Evolutionary conservation across 2,888 invertebrate species (phyloP), one percentile per base, ranked within the genome.

Genomic region (Arge pagana): DNA sequence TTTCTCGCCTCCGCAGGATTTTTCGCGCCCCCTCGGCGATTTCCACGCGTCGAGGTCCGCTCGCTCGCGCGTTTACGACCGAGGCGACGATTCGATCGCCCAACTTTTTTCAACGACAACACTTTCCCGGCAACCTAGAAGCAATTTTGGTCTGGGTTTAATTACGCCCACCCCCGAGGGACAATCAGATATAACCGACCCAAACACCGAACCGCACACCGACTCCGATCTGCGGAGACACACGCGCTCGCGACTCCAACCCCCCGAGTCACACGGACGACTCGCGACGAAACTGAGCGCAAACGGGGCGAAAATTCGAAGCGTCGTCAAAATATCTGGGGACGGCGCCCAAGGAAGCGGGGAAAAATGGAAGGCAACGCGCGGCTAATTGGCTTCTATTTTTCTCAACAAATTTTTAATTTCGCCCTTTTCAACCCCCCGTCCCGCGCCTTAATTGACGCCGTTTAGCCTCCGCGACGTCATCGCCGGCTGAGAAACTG

Each of bases 371-470:
- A 36, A 21, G 37, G 39, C 26, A 36, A 45, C 23, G 36, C 19
- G 11, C 26, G 13, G 24, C 8, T 13, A 15, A 23, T 10, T n/a
- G 53, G 52, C 56, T 56, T 56, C 60, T 63, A 62, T 66, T 65
- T 67, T 67, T 66, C 60, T 59, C 60, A 65, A 69, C 66, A 67
- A 69, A 67, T 67, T 68, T 64, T 66, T 63, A 60, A 67, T 68
- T 63, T 61, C 56, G 56, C n/a, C n/a, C n/a, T n/a, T n/a, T n/a
- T n/a, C n/a, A n/a, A n/a, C n/a, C n/a, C n/a, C n/a, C n/a, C n/a
- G n/a, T n/a, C n/a, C n/a, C n/a, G n/a, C n/a, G n/a, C n/a, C n/a
- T n/a, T n/a, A n/a, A n/a, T n/a, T n/a, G n/a, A n/a, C n/a, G n/a
- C n/a, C n/a, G n/a, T n/a, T n/a, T n/a, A n/a, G n/a, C n/a, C n/a